Conservation (phyloP, 2,888 invertebrate genomes). For the Archips crataeganus region DNA sequence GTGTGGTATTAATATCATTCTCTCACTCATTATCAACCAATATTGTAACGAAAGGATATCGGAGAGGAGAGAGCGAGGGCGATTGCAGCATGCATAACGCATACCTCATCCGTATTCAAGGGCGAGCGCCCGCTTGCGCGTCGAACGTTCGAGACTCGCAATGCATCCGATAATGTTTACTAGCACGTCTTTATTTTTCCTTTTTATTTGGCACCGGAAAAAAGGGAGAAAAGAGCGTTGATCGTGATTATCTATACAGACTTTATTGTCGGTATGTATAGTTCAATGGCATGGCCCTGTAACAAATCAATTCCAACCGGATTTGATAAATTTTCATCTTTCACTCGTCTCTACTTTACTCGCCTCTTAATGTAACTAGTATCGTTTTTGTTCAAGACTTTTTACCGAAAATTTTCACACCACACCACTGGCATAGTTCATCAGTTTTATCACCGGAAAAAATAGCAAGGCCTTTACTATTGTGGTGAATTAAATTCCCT, state of each 20-base stretch:
- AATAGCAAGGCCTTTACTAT: background rate
- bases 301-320: no score
- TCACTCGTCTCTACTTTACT: no score
- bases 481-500: no score
- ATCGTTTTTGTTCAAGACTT: no score
- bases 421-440: background rate
- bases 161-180: slow-evolving; percentile 39
- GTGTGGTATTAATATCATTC: background rate
- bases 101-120: slow-evolving; percentile 80
- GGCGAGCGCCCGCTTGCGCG: slow-evolving; percentile 67
- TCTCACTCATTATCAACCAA: slow-evolving; percentile 21
- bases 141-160: slow-evolving; percentile 53
- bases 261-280: background rate
- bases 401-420: no score
- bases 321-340: no score
- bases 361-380: no score
- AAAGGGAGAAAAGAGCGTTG: background rate
- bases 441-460: background rate
- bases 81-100: slow-evolving; percentile 71
- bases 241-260: background rate
- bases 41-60: slow-evolving; percentile 36
- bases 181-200: slow-evolving; percentile 32
- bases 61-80: slow-evolving; percentile 45
- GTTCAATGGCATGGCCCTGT: no score
- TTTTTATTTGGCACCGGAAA: slow-evolving; percentile 15